Conservation (phyloP, 2,888 invertebrate species). For the Onthophagus sagittarius region DNA sequence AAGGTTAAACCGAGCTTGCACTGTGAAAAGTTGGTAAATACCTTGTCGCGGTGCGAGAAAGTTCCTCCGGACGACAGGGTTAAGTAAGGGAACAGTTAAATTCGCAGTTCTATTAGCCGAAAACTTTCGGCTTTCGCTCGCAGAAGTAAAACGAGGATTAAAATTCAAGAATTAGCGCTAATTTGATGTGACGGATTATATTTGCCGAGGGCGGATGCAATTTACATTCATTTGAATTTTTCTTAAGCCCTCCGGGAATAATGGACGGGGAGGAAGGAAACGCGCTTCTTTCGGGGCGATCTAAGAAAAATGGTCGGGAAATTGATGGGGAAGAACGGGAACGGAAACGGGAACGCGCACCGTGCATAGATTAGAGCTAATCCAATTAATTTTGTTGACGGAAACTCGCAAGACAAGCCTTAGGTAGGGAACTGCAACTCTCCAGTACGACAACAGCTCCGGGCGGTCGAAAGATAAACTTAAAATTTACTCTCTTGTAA, state of each 20-base stretch:
- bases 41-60: not conserved
- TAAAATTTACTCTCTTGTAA: not conserved
- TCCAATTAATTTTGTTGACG: conserved; percentile 34
- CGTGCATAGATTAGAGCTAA: conserved; percentile 29
- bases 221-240: conserved; percentile 8
- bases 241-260: not conserved
- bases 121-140: conserved; percentile 1
- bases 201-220: conserved; percentile 14
- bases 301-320: not conserved
- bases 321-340: not conserved
- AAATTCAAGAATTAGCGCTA: conserved; percentile 24
- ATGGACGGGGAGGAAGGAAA: not conserved
- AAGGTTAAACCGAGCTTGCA: not conserved
- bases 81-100: conserved; percentile 9
- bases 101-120: conserved; percentile 6
- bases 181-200: conserved; percentile 23
- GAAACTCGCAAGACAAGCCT: conserved; percentile 26
- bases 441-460: not conserved
- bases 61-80: not conserved
- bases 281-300: not conserved
- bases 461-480: not conserved
- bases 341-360: not conserved
- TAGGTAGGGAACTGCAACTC: conserved; percentile 21
- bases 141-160: conserved; percentile 8
- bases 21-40: not conserved